Evolutionary conservation across 2,888 invertebrate genomes (phyloP), one percentile per base, ranked within the genome.

Genomic region (Apotomis turbidana): DNA sequence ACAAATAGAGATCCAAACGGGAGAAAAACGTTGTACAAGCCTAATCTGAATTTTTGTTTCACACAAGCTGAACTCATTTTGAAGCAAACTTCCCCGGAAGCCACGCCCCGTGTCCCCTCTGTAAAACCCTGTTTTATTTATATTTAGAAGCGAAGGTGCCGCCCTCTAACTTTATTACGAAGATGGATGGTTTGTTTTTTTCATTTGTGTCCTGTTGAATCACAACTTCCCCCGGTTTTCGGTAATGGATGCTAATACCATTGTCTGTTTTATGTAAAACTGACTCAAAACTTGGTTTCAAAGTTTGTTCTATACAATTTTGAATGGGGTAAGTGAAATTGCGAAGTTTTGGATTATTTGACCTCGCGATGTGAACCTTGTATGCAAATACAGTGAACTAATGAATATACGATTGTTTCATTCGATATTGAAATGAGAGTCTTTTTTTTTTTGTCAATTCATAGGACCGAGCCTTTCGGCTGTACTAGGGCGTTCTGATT

Each of bases 181-280:
- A 76, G 75, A 77, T 73, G 74, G 75, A 78, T 76, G 64, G 64
- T 70, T 75, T 72, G 66, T 70, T 75, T 76, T 77, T 74, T 69
- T 68, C 58, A 68, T 73, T 70, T 15, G 62, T 68, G 61, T 74
- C 64, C 57, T 62, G 70, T 70, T 70, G 57, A 68, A 72, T 74
- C 58, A 70, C 72, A 70, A 73, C 74, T 62, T 63, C 68, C 72
- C 67, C 58, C 58, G 61, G 49, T 59, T 67, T 68, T 74, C 63
- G 74, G 70, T 76, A 74, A 76, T 78, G 71, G 74, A 77, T 75
- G 74, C 71, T 74, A 69, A 72, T 72, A 51, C 62, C 58, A 63
- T 72, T 68, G 72, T 72, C 72, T 68, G 63, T 63, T 63, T 68
- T 51, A 71, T 72, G 72, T 58, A 68, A 72, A 72, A 62, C 57